Base-by-base conservation (phyloP, 1,140 invertebrate species). In the Choristoneura fumiferana region DNA sequence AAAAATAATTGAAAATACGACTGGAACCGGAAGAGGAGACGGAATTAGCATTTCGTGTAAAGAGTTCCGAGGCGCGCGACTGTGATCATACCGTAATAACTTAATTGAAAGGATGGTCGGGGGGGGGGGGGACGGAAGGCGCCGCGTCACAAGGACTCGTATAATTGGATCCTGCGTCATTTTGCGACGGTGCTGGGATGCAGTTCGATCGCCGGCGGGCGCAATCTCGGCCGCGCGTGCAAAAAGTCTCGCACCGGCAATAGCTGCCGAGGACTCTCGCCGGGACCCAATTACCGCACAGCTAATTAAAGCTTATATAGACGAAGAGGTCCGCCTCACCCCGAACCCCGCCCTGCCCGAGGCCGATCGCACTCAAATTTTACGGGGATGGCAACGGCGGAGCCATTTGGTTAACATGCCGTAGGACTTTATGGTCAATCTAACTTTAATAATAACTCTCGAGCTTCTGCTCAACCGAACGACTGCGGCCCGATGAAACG, bases 11-110 rank as follows among this genome's bases (percentile, higher is more conserved):
- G 39, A 15, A 43, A 54, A 37, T 43, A 15, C 17, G 37, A 54
- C 35, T 53, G 17, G 12, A 18, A n/a, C n/a, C 4, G 34, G 34
- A 36, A 36, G 9, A 38, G 36, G 22, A 53, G 54, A 53, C 18
- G 33, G 15, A 43, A 62, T 66, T 62, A 66, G 64, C 64, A 59
- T 65, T 65, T 56, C 53, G 56, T 58, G 56, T 52, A 65, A 65
- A 65, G 52, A 53, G 36, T 54, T 45, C 39, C 58, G 8, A n/a
- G 38, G 9, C 22, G 8, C 17, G 38, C 8, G 22, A 22, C 43
- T 17, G 18, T 38, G 60, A 15, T 59, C 59, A 56, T 56, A 59
- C 53, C 59, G 55, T 53, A 58, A 66, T 62, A 55, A 59, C 52
- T 59, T 62, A 66, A 66, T 66, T 66, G 64, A 59, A 62, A 54